Evolutionary conservation across 2,113 vertebrate genomes (phyloP).

Genomic region (Xenopus laevis): DNA sequence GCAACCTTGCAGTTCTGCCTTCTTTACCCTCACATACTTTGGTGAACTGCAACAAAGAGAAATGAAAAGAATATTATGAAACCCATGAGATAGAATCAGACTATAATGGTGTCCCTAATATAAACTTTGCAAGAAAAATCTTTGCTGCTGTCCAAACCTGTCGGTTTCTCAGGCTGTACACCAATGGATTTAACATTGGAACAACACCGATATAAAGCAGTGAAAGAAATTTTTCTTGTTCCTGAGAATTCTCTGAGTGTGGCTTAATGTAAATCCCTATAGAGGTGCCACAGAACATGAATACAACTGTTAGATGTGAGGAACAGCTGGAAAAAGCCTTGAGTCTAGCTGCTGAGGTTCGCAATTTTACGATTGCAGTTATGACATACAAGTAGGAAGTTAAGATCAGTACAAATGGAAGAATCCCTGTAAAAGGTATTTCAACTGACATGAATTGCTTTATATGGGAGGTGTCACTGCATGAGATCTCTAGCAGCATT

Average conservation of each 20-base stretch:
- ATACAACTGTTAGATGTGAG: slow-evolving; percentile 7
- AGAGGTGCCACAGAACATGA: not conserved
- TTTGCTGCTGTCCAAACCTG: not conserved
- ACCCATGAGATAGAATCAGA: no score
- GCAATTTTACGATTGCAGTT: not conserved
- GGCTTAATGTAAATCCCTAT: not conserved
- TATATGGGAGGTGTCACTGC: slow-evolving; percentile 28
- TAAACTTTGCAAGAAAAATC: no score
- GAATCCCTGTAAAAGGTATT: not conserved
- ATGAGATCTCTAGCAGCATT: slow-evolving; percentile 56
- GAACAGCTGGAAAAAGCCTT: not conserved
- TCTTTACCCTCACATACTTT: no score
- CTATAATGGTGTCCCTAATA: no score
- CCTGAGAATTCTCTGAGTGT: not conserved
- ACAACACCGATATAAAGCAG: not conserved
- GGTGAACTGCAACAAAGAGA: no score
- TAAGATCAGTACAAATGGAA: not conserved
- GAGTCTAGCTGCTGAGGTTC: not conserved
- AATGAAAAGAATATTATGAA: no score
- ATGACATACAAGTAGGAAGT: not conserved
- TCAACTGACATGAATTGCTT: no score
- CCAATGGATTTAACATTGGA: no score
- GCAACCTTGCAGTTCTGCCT: no score
- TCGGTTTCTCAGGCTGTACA: not conserved
- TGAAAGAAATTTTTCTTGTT: not conserved